Evolutionary conservation across 2,113 vertebrate species (phyloP), one percentile per base, ranked within the genome.

Genomic region (Pavo muticus): DNA sequence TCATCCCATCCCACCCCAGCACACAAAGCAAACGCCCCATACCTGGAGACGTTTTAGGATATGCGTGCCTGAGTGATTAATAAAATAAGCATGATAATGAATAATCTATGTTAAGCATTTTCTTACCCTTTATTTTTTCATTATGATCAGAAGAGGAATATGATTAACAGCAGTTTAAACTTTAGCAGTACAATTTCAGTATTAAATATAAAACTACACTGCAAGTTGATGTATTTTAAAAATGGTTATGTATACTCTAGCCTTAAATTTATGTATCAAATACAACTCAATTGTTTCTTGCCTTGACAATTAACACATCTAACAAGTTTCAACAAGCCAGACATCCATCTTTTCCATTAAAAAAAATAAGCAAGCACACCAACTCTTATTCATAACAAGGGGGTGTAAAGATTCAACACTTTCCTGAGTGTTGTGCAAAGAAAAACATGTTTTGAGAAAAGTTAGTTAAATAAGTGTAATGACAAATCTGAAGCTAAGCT

Each of bases 131-230:
- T 96, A 96, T 96, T 96, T 96, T 96, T 94, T 95, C 92, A 96
- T 96, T 96, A 96, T 96, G 96, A 95, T 94, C 95, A 96, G 96
- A 96, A 95, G 96, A 96, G 92, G 95, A 96, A 95, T 95, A 96
- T 96, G 96, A 96, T 96, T 96, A 96, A 96, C 96, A 96, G 96
- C 96, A 95, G 92, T 95, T 96, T 95, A 95, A 96, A 96, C 83
- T 95, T 96, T 45, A 96, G 96, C 96, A 96, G 95, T 96, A 96
- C 96, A 96, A 96, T 96, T 96, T 96, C 96, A 96, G 95, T 96
- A 96, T 96, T 96, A 96, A 96, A 96, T 96, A 96, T 96, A 96
- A 96, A 96, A 96, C 95, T 96, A 96, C 96, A 96, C 96, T 96
- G 96, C 94, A 95, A 96, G 95, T 96, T 95, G 92, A 96, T 95